A percentile compares a stretch with the other conserved stretches of the same genome.
Conservation (phyloP, 2,797 vertebrate genomes). For the Pangasius macronema region DNA sequence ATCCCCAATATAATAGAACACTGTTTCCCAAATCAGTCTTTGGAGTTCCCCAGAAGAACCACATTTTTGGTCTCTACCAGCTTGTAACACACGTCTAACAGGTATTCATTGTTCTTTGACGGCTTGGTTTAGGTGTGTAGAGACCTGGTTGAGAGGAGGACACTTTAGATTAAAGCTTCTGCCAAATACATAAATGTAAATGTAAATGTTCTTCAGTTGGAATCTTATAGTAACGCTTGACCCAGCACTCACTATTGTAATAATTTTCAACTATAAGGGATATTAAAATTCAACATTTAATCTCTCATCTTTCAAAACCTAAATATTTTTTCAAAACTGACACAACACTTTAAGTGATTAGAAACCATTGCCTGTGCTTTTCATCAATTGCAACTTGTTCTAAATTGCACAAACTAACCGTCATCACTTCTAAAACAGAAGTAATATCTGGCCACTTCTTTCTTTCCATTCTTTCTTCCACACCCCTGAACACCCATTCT, state of each 20-base stretch:
- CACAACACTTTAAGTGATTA: background rate
- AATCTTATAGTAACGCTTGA: background rate
- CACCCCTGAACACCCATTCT: too few species aligned
- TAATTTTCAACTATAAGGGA: background rate
- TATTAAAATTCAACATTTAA: background rate
- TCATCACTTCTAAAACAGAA: background rate
- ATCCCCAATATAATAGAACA: slow-evolving; percentile 9
- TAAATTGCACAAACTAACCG: background rate
- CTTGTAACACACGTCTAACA: slow-evolving; percentile 15
- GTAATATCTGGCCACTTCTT: background rate
- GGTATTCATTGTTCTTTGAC: background rate
- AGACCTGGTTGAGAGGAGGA: background rate
- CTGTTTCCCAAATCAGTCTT: background rate
- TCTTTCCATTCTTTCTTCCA: background rate
- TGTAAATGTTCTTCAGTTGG: background rate
- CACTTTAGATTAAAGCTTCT: background rate
- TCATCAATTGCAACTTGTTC: too few species aligned
- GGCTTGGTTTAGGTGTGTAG: background rate
- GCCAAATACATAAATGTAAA: background rate
- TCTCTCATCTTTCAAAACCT: background rate
- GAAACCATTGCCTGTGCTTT: background rate
- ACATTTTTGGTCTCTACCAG: background rate
- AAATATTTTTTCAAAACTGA: background rate
- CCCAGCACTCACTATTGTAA: background rate
- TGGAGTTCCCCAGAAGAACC: slow-evolving; percentile 15